Evolutionary conservation across 2,888 invertebrate species (phyloP), one percentile per base, ranked within the genome.

Genomic region (Glaucopsyche alexis): DNA sequence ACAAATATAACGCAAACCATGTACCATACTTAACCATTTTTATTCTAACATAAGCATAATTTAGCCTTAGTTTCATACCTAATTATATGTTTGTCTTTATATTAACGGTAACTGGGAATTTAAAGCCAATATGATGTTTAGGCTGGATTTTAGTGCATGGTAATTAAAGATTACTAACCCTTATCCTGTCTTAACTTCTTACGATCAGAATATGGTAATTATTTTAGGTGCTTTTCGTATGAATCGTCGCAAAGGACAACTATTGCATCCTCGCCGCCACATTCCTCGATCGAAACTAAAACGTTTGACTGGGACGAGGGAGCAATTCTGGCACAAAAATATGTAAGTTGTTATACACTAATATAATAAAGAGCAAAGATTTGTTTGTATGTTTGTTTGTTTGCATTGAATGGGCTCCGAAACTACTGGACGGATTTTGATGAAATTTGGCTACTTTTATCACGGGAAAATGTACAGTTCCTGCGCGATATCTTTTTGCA

Each of bases 151-250:
- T 55, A 60, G 55, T 55, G 55, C 55, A 42, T 55, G 42, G 16
- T 60, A 42, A 50, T 45, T 42, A 13, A 19, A 40, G 29, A 71
- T 49, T 69, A 69, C 69, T 69, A 69, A 69, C 67, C 14, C 19
- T 29, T 2, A 8, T 19, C 8, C 8, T 49, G 49, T 49, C 6
- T 29, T 69, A n/a, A 69, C 69, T 29, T 47, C 14, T 45, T 16
- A 49, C 29, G 7, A 69, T 29, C 29, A 49, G 11, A 14, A 29
- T 14, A 8, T 29, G 38, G 45, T 11, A 49, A 66, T 60, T 74
- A 64, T 65, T 87, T 73, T 84, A 96, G 96, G 95, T 96, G 96
- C 83, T 95, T 96, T 80, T 96, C 96, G 1, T 96, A 96, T 80
- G 96, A 96, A 81, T 95, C 95, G 66, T 91, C 94, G 16, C 95